Evolutionary conservation across 2,113 vertebrate species (phyloP).

Genomic region (Nasalis larvatus): DNA sequence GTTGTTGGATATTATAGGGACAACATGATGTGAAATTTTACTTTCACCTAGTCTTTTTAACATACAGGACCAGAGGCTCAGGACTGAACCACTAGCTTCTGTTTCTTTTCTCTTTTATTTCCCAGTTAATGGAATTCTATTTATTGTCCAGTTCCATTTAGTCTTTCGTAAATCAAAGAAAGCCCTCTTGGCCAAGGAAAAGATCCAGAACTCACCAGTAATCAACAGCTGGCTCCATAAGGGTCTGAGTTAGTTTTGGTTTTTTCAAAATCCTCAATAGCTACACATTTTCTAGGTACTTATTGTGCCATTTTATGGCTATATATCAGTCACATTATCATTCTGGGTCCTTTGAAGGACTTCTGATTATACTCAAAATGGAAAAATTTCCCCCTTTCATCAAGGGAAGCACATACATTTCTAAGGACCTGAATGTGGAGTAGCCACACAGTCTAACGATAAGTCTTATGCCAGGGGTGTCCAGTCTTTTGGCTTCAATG

Average conservation of each 20-base stretch:
- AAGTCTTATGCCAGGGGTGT: neutral
- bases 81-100: neutral
- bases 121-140: neutral
- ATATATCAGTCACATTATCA: neutral
- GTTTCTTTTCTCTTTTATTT: neutral
- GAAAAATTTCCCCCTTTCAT: neutral
- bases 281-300: neutral
- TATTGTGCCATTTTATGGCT: neutral
- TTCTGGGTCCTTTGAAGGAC: neutral
- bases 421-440: neutral
- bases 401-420: neutral
- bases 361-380: neutral
- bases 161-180: neutral
- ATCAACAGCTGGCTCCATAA: neutral
- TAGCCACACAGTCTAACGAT: neutral
- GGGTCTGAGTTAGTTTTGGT: neutral
- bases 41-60: neutral
- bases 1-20: neutral
- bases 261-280: conserved; percentile 25
- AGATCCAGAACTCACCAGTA: neutral
- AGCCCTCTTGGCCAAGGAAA: neutral
- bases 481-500: too few species aligned
- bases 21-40: neutral
- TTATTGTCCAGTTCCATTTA: neutral
- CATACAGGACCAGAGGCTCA: neutral